Conservation (phyloP, 2,113 vertebrate species). For the Alaudala cheleensis region DNA sequence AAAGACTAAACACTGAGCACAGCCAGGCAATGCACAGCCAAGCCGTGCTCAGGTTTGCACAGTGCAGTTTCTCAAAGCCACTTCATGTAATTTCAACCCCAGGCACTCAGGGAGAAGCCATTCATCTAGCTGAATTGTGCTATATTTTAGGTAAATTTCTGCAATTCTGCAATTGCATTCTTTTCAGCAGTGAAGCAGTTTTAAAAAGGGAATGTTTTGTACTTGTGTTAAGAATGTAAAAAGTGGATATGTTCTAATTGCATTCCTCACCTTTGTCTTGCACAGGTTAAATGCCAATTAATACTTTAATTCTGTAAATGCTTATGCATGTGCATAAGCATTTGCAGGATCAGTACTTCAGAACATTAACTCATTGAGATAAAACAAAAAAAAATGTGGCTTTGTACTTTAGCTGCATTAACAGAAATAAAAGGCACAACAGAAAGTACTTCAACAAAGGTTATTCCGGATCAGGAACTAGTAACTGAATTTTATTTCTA, state of each 20-base stretch:
- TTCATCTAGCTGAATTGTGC: background rate
- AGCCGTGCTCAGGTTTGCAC: background rate
- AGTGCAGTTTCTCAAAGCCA: background rate
- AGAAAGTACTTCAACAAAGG: background rate
- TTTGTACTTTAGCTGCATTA: background rate
- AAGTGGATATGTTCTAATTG: background rate
- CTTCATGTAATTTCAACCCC: background rate
- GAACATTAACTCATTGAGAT: background rate
- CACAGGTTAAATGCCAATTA: conserved; percentile 23
- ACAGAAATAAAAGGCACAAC: background rate
- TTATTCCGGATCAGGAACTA: background rate
- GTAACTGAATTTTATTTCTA: background rate
- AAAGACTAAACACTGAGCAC: background rate
- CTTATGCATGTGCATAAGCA: background rate
- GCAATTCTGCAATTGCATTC: background rate
- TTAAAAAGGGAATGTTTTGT: background rate
- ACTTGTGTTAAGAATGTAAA: background rate
- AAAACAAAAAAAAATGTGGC: background rate
- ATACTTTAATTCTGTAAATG: conserved; percentile 39
- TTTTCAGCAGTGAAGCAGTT: background rate
- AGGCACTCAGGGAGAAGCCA: background rate
- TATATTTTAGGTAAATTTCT: background rate
- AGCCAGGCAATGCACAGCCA: background rate
- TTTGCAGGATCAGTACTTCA: conserved; percentile 4
- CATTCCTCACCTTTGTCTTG: background rate